Evolutionary conservation across 2,888 invertebrate genomes (phyloP).

Genomic region (Onthophagus sagittarius): DNA sequence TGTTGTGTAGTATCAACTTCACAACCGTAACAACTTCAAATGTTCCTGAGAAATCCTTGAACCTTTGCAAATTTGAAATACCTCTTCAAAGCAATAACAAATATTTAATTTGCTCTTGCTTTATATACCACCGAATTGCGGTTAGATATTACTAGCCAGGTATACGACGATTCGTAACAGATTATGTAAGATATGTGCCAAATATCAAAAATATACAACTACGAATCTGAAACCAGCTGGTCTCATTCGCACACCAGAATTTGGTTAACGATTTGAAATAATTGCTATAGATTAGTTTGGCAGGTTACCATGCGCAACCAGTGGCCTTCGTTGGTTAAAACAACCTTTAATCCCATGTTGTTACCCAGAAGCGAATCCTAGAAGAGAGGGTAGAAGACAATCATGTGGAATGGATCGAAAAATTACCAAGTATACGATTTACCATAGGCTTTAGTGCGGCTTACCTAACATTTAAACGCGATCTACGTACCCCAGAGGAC

Average conservation of each 20-base stretch:
- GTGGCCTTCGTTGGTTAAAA: constrained; percentile 25
- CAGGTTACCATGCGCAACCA: constrained; percentile 19
- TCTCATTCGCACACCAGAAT: too few species aligned
- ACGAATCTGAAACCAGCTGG: too few species aligned
- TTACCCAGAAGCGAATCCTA: constrained; percentile 37
- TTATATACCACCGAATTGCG: constrained; percentile 20
- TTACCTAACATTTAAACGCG: too few species aligned
- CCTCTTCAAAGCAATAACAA: too few species aligned
- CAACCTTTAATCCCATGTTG: constrained; percentile 34
- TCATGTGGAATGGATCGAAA: too few species aligned
- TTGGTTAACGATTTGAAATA: too few species aligned
- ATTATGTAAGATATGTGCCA: constrained; percentile 32
- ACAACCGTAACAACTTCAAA: not conserved
- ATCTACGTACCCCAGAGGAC: too few species aligned
- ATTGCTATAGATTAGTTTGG: constrained; percentile 39
- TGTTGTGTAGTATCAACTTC: constrained; percentile 44
- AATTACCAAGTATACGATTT: too few species aligned
- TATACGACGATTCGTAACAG: constrained; percentile 32
- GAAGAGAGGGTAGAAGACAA: constrained; percentile 37
- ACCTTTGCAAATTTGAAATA: not conserved
- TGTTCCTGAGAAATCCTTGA: not conserved
- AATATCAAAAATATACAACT: too few species aligned
- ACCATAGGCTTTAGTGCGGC: too few species aligned
- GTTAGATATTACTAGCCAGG: constrained; percentile 32
- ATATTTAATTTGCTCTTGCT: constrained; percentile 17